These are phyloP conservation scores for Lysiphlebus fabarum DNA, from an alignment of 1,140 invertebrate species.

Conservation along the genomic window DNA sequence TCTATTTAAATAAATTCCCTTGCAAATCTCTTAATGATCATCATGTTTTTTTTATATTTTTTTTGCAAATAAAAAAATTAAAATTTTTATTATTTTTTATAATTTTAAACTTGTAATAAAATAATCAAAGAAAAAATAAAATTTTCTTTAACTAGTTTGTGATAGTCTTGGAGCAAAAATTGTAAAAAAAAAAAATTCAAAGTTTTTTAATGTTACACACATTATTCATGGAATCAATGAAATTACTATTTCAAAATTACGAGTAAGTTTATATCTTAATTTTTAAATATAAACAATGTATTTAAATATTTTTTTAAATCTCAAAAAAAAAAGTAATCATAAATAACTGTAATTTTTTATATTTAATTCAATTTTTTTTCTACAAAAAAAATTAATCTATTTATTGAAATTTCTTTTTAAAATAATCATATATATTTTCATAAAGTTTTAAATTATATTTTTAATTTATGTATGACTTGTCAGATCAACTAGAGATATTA, in stretches of 20 bases:
- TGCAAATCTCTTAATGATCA: not conserved
- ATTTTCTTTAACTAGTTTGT: slow-evolving; percentile 32
- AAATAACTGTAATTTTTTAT: too few species aligned
- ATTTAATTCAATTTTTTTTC: too few species aligned
- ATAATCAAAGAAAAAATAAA: slow-evolving; percentile 8
- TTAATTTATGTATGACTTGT: too few species aligned
- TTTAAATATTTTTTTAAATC: too few species aligned
- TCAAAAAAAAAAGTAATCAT: too few species aligned
- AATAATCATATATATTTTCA: too few species aligned
- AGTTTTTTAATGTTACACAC: slow-evolving; percentile 1
- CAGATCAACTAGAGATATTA: too few species aligned
- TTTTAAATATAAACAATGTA: too few species aligned
- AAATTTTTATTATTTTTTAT: not conserved
- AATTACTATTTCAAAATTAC: slow-evolving; percentile 14
- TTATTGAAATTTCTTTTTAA: too few species aligned
- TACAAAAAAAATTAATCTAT: too few species aligned
- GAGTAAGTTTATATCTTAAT: slow-evolving; percentile 6
- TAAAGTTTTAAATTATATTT: too few species aligned
- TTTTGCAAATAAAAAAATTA: not conserved
- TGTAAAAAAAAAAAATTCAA: not conserved
- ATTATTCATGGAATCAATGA: slow-evolving; percentile 12
- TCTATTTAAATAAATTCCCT: too few species aligned
- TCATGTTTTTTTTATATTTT: not conserved
- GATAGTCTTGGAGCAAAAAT: slow-evolving; percentile 38
- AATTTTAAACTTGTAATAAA: not conserved